These are phyloP conservation scores for Tethya wilhelma DNA, from an alignment of 37 sponge, comb jelly and placozoan genomes.

Conservation along the genomic window DNA sequence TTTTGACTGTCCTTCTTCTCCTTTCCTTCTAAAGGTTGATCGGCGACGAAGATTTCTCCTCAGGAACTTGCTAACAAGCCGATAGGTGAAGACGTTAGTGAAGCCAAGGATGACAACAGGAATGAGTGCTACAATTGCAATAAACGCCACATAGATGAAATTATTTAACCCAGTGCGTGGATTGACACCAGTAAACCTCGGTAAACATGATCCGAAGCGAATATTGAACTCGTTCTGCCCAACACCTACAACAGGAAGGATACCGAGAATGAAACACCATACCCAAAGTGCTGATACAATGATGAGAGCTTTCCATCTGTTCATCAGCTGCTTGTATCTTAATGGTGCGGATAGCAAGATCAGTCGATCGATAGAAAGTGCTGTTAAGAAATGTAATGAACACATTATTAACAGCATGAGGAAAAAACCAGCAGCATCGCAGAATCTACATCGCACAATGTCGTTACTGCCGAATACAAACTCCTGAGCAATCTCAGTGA, in stretches of 20 bases:
- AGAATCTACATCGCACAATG: slow-evolving; percentile 45
- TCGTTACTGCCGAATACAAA: slow-evolving; percentile 62
- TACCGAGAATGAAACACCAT: slow-evolving; percentile 27
- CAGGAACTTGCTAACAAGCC: slow-evolving; percentile 51
- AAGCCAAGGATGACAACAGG: slow-evolving; percentile 52
- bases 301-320: slow-evolving; percentile 9
- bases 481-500: slow-evolving; percentile 22
- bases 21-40: slow-evolving; percentile 8
- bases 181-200: slow-evolving; percentile 42
- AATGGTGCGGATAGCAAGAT: slow-evolving; percentile 65
- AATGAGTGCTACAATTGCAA: slow-evolving; percentile 45
- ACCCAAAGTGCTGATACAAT: slow-evolving; percentile 38
- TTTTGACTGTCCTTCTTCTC: background rate
- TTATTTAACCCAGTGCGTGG: slow-evolving; percentile 17
- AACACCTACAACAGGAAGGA: slow-evolving; percentile 61
- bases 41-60: slow-evolving; percentile 24
- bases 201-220: slow-evolving; percentile 59
- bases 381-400: slow-evolving; percentile 60
- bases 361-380: slow-evolving; percentile 71
- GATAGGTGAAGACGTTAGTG: slow-evolving; percentile 72
- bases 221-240: slow-evolving; percentile 77
- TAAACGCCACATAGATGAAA: slow-evolving; percentile 44
- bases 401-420: slow-evolving; percentile 38
- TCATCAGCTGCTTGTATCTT: slow-evolving; percentile 57
- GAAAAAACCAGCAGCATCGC: slow-evolving; percentile 50